Evolutionary conservation across 2,888 invertebrate species (phyloP).

Genomic region (Diaperis boleti): DNA sequence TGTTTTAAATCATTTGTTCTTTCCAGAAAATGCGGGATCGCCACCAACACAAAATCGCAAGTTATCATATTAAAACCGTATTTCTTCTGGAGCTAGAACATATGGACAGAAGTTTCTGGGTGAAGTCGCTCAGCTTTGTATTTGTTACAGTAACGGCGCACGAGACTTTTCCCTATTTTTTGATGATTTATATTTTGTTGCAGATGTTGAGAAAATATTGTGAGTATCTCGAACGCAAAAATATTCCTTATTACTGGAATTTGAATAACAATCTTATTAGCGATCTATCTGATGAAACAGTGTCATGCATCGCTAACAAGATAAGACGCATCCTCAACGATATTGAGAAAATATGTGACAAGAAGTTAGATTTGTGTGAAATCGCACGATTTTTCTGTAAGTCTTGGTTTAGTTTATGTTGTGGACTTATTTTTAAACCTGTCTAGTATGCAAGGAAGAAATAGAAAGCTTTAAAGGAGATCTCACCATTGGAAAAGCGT

Average conservation of each 20-base stretch:
- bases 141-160: constrained; percentile 56
- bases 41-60: constrained; percentile 61
- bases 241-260: constrained; percentile 65
- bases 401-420: too few species aligned
- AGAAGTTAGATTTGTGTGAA: background rate
- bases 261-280: constrained; percentile 52
- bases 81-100: constrained; percentile 61
- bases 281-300: constrained; percentile 1
- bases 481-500: too few species aligned
- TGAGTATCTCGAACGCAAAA: constrained; percentile 10
- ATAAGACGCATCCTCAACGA: background rate
- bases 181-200: constrained; percentile 20
- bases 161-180: too few species aligned
- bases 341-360: constrained; percentile 6
- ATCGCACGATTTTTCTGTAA: background rate
- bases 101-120: constrained; percentile 50
- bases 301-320: constrained; percentile 8
- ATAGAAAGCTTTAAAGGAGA: too few species aligned
- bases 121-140: constrained; percentile 50
- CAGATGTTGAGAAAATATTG: constrained; percentile 27
- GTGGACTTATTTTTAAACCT: too few species aligned
- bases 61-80: constrained; percentile 68
- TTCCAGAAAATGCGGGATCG: constrained; percentile 66
- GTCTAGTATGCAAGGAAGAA: too few species aligned
- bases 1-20: too few species aligned